These are phyloP conservation scores for Heliconius ethilla DNA, from an alignment of 2,888 invertebrate species.

Conservation along the genomic window DNA sequence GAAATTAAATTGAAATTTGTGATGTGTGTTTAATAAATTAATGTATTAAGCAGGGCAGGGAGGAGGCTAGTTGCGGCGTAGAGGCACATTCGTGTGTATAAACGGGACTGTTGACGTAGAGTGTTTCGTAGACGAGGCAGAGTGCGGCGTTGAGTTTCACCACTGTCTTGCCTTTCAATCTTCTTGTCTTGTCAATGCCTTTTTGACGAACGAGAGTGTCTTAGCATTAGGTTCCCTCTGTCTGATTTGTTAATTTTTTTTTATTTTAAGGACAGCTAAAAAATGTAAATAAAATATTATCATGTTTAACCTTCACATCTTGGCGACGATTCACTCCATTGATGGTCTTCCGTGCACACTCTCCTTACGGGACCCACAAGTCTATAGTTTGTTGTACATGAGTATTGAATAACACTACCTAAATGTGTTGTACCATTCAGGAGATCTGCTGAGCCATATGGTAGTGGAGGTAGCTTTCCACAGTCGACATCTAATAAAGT, in stretches of 20 bases:
- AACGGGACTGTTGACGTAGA: too few species aligned
- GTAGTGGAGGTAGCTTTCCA: slow-evolving; percentile 89
- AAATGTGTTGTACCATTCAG: slow-evolving; percentile 90
- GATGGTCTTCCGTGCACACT: slow-evolving; percentile 87
- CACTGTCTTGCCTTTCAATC: background rate
- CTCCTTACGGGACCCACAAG: slow-evolving; percentile 88
- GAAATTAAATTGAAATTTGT: background rate
- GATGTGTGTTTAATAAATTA: background rate
- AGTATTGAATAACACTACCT: slow-evolving; percentile 90
- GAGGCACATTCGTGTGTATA: too few species aligned
- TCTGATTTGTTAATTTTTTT: too few species aligned
- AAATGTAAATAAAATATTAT: background rate
- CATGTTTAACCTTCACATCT: slow-evolving; percentile 89
- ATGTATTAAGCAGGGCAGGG: too few species aligned
- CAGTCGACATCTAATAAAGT: slow-evolving; percentile 89
- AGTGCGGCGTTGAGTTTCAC: background rate
- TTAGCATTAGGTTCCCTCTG: background rate
- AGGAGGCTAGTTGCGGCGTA: too few species aligned
- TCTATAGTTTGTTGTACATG: slow-evolving; percentile 90
- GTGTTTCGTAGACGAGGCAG: background rate
- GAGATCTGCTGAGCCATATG: slow-evolving; percentile 89
- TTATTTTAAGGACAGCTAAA: background rate
- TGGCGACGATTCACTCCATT: slow-evolving; percentile 92
- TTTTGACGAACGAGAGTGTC: background rate
- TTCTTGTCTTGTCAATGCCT: too few species aligned